Evolutionary conservation across 2,797 vertebrate species (phyloP).

Genomic region (Cynodonichthys magdalenae): DNA sequence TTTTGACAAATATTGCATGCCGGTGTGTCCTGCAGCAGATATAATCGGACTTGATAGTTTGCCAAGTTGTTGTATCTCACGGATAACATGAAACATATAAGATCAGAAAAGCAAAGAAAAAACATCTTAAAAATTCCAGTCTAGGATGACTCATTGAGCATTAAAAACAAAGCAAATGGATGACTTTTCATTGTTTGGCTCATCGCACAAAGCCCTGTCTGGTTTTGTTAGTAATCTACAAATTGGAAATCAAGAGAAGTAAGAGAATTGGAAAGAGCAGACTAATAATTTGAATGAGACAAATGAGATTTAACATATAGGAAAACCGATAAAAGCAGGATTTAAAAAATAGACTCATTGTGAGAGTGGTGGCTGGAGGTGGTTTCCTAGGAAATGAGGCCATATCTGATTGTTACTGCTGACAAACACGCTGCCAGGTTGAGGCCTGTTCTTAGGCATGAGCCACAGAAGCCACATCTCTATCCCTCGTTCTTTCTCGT

Average conservation of each 20-base stretch:
- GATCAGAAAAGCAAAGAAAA: slow-evolving; percentile 50
- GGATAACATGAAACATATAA: slow-evolving; percentile 50
- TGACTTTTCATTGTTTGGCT: slow-evolving; percentile 15
- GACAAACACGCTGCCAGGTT: slow-evolving; percentile 73
- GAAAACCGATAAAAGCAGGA: background rate
- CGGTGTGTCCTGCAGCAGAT: slow-evolving; percentile 62
- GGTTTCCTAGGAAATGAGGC: slow-evolving; percentile 66
- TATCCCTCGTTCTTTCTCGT: slow-evolving; percentile 39
- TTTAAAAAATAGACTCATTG: slow-evolving; percentile 16
- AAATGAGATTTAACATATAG: slow-evolving; percentile 31
- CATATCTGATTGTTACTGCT: slow-evolving; percentile 71
- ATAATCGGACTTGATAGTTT: slow-evolving; percentile 59
- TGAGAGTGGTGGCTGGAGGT: slow-evolving; percentile 52
- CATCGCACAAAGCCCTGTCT: slow-evolving; percentile 2
- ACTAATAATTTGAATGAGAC: slow-evolving; percentile 46
- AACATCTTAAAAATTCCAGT: slow-evolving; percentile 49
- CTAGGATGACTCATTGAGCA: slow-evolving; percentile 21
- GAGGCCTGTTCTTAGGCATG: slow-evolving; percentile 70
- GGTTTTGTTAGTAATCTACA: slow-evolving; percentile 27
- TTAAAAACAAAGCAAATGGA: slow-evolving; percentile 7
- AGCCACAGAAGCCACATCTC: slow-evolving; percentile 70
- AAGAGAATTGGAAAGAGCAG: slow-evolving; percentile 15
- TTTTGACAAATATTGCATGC: slow-evolving; percentile 65
- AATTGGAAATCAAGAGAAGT: slow-evolving; percentile 18
- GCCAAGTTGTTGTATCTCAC: slow-evolving; percentile 54